Conservation (phyloP, 2,888 invertebrate species). For the Pristionchus entomophagus region DNA sequence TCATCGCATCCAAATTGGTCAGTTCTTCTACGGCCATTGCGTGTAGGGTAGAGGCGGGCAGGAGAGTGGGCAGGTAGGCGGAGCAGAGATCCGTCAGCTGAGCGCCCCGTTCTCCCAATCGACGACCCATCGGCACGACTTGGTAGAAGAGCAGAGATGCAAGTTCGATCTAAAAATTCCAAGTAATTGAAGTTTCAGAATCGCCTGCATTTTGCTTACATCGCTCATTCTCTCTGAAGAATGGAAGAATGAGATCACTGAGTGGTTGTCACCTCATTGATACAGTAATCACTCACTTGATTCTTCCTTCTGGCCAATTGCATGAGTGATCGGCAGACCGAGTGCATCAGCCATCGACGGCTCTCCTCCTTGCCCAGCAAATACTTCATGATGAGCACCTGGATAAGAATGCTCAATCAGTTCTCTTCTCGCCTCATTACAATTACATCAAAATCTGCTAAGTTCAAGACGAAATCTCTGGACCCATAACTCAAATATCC, state of each 20-base stretch:
- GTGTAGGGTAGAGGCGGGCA: slow-evolving; percentile 59
- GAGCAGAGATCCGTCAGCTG: slow-evolving; percentile 97
- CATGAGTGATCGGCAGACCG: slow-evolving; percentile 60
- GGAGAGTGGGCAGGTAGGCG: slow-evolving; percentile 90
- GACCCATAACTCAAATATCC: no score
- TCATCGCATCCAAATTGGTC: slow-evolving; percentile 46
- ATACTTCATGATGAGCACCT: slow-evolving; percentile 56
- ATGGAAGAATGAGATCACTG: no score
- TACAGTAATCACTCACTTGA: slow-evolving; percentile 56
- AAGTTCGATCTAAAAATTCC: slow-evolving; percentile 75
- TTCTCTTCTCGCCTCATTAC: no score
- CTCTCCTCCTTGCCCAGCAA: slow-evolving; percentile 58
- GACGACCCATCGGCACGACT: slow-evolving; percentile 90
- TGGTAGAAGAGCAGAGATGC: slow-evolving; percentile 83
- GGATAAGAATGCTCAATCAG: not conserved
- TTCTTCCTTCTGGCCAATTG: slow-evolving; percentile 60
- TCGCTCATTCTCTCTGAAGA: no score
- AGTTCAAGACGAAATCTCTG: no score
- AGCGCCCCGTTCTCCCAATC: slow-evolving; percentile 92
- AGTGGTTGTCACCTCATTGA: no score
- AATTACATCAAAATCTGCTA: no score
- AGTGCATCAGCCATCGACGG: slow-evolving; percentile 61
- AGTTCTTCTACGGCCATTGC: slow-evolving; percentile 55
- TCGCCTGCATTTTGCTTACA: no score
- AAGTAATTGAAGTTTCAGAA: slow-evolving; percentile 80